Base-by-base conservation (phyloP, 2,797 vertebrate genomes). In the Geotrypetes seraphini region DNA sequence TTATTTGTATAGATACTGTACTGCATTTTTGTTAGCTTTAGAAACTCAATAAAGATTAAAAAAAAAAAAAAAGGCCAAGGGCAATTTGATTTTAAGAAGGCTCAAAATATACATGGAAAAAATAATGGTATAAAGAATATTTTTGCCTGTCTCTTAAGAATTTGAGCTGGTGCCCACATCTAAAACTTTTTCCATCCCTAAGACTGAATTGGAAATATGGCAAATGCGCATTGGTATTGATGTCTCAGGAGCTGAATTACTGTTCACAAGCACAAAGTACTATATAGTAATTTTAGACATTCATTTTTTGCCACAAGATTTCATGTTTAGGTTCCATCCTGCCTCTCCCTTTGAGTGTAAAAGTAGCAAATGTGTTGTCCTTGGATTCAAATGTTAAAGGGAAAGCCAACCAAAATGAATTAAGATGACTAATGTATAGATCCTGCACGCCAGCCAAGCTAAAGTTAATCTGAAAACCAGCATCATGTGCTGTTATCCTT, bases 361-460 rank as follows among this genome's bases (percentile, higher is more conserved):
- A 74, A 60, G 49, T 52, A 52, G 67, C 60, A 69, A 57, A 59
- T 7, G 16, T 71, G 63, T 74, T 78, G 67, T 63, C 77, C 63
- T 74, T 78, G 72, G 77, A 78, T 50, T 8, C 43, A 30, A 3
- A 36, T 59, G 48, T 39, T 36, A 50, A 41, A 19, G 37, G 56
- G 58, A 63, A 60, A 50, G 66, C 68, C 75, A 79, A 79, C 40
- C 28, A 69, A 81, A 80, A 78, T 3, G 22, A 69, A 75, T 63
- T 37, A 59, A 53, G 53, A 60, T 69, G 63, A 74, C 50, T 69
- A 71, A 75, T 62, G 47, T 65, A 46, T 18, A 58, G 49, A 53
- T 53, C 61, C 58, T 72, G 55, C 43, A 72, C 75, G 61, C 52
- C 37, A 34, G 61, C 60, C 63, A 67, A 53, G 30, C 42, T 63